These are phyloP conservation scores for Periophthalmus modestus DNA, from an alignment of 2,113 vertebrate species.

Conservation along the genomic window DNA sequence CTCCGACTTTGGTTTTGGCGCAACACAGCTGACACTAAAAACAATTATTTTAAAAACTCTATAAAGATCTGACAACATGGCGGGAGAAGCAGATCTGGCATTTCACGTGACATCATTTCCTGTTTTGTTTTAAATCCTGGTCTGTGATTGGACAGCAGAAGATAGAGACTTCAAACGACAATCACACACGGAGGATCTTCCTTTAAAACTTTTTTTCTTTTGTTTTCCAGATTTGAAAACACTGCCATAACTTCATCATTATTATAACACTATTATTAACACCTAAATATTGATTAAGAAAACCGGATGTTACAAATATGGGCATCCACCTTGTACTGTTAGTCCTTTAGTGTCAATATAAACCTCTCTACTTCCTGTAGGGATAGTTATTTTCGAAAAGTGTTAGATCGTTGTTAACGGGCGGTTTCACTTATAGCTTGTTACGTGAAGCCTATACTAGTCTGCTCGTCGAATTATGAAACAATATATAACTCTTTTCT, in stretches of 20 bases:
- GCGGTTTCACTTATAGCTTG: slow-evolving; percentile 59
- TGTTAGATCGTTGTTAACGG: slow-evolving; percentile 48
- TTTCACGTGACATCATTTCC: slow-evolving; percentile 6
- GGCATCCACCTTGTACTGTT: slow-evolving; percentile 44
- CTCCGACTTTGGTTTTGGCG: slow-evolving; percentile 32
- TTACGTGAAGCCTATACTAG: slow-evolving; percentile 54
- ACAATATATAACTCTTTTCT: slow-evolving; percentile 40
- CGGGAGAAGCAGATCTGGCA: not conserved
- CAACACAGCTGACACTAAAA: slow-evolving; percentile 51
- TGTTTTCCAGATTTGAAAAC: slow-evolving; percentile 30
- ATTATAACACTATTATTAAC: slow-evolving; percentile 56
- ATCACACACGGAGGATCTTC: slow-evolving; percentile 34
- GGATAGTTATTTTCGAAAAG: slow-evolving; percentile 62
- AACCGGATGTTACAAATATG: slow-evolving; percentile 6
- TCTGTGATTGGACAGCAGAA: slow-evolving; percentile 15
- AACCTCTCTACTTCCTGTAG: slow-evolving; percentile 57
- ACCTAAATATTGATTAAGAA: slow-evolving; percentile 30
- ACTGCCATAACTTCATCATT: slow-evolving; percentile 41
- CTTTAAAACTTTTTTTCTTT: slow-evolving; percentile 11
- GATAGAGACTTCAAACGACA: slow-evolving; percentile 44
- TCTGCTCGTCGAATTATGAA: slow-evolving; percentile 44
- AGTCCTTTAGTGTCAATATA: slow-evolving; percentile 48
- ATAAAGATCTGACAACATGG: not conserved
- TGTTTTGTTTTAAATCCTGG: slow-evolving; percentile 1
- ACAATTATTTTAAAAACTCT: slow-evolving; percentile 16